These are phyloP conservation scores for Nymphalis polychloros DNA, from an alignment of 2,888 invertebrate genomes.

Conservation along the genomic window DNA sequence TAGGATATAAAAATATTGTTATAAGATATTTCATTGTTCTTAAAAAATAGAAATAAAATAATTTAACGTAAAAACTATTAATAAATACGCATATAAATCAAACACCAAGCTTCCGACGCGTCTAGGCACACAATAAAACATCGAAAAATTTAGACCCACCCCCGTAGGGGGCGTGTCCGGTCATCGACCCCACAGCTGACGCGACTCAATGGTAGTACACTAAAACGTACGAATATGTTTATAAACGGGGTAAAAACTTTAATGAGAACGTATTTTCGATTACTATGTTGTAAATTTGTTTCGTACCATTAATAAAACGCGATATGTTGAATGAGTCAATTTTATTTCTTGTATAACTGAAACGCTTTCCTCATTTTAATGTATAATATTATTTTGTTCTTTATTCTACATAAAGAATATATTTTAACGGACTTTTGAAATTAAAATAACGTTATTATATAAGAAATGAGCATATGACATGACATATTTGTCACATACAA, in stretches of 20 bases:
- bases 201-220: constrained; percentile 66
- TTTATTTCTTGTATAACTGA: too few species aligned
- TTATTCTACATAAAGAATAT: too few species aligned
- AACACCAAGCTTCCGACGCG: constrained; percentile 17
- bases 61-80: constrained; percentile 5
- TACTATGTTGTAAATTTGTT: constrained; percentile 14
- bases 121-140: constrained; percentile 32
- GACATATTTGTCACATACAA: too few species aligned
- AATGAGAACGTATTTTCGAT: constrained; percentile 33
- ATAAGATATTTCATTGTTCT: too few species aligned
- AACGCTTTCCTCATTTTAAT: too few species aligned
- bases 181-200: constrained; percentile 71
- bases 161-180: constrained; percentile 52
- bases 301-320: neutral
- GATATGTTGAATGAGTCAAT: neutral
- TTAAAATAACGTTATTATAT: too few species aligned
- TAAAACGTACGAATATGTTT: constrained; percentile 39
- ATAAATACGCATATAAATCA: constrained; percentile 15
- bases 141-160: constrained; percentile 26
- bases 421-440: too few species aligned
- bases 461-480: too few species aligned
- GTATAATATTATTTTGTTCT: too few species aligned
- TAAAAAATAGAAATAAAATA: neutral
- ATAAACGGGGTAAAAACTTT: constrained; percentile 33
- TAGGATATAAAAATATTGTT: too few species aligned